Evolutionary conservation across 2,113 vertebrate genomes (phyloP).

Genomic region (Pseudois nayaur): DNA sequence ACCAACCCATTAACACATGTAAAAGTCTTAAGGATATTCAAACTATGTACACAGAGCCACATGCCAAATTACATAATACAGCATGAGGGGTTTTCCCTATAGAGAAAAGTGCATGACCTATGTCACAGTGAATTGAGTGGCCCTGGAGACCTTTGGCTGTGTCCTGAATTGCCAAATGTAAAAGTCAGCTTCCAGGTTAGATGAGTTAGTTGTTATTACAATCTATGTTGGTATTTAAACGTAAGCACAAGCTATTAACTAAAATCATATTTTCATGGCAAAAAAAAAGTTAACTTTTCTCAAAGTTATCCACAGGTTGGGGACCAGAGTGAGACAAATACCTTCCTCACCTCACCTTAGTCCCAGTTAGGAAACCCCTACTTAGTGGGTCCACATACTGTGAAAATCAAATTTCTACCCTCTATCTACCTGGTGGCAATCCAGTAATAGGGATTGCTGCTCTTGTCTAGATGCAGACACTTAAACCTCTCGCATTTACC

Average conservation of each 20-base stretch:
- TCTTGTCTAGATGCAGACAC: background rate
- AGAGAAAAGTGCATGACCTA: background rate
- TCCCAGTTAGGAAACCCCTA: background rate
- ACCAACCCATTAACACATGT: background rate
- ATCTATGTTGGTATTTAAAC: background rate
- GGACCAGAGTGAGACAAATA: background rate
- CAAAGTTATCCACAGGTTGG: background rate
- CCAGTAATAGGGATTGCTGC: background rate
- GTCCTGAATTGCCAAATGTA: background rate
- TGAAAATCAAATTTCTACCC: background rate
- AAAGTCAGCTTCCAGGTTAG: background rate
- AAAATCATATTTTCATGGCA: background rate
- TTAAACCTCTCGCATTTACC: background rate
- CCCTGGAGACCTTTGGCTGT: background rate
- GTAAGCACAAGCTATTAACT: background rate
- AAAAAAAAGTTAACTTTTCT: background rate
- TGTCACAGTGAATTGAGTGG: background rate
- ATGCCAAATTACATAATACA: background rate
- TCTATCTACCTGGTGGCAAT: background rate
- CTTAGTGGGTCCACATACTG: background rate
- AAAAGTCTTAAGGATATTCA: background rate
- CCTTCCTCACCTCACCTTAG: background rate
- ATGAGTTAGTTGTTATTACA: background rate
- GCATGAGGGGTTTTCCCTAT: background rate
- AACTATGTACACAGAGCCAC: background rate